Evolutionary conservation across 1,140 invertebrate species (phyloP).

Genomic region (Propsilocerus akamusi): DNA sequence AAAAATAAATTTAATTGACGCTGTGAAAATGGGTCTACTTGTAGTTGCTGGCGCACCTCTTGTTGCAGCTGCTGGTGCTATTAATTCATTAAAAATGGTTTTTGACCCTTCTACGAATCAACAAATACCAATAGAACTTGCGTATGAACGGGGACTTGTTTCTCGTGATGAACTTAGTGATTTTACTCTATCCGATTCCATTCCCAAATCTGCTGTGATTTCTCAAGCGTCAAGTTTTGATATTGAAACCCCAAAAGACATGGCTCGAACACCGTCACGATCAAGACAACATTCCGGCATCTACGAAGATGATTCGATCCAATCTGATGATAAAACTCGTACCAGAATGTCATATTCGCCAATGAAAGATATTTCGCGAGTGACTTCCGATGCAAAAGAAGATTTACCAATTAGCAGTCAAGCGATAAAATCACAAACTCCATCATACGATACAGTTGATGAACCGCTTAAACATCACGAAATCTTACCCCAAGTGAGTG

Average conservation of each 20-base stretch:
- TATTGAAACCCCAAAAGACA: neutral
- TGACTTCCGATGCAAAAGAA: too few relatives aligned
- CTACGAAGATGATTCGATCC: neutral
- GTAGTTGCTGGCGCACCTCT: constrained; percentile 49
- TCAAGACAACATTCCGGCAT: neutral
- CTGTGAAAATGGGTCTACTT: constrained; percentile 51
- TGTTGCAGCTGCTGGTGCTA: constrained; percentile 35
- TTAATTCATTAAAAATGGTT: constrained; percentile 36
- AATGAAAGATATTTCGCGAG: too few relatives aligned
- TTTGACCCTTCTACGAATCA: constrained; percentile 59
- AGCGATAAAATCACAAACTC: too few relatives aligned
- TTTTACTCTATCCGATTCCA: neutral
- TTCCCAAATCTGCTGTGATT: neutral
- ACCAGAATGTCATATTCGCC: too few relatives aligned
- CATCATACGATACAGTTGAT: constrained; percentile 8
- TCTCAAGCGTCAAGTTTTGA: neutral
- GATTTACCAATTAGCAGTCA: too few relatives aligned
- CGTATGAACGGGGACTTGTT: constrained; percentile 58
- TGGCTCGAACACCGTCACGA: neutral
- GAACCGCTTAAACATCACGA: constrained; percentile 22
- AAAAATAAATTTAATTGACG: constrained; percentile 51
- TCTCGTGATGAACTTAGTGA: constrained; percentile 16
- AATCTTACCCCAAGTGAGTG: constrained; percentile 49
- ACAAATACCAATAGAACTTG: constrained; percentile 56
- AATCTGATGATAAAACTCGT: too few relatives aligned